Evolutionary conservation across 1,140 invertebrate species (phyloP).

Genomic region (Neodiprion virginianus): DNA sequence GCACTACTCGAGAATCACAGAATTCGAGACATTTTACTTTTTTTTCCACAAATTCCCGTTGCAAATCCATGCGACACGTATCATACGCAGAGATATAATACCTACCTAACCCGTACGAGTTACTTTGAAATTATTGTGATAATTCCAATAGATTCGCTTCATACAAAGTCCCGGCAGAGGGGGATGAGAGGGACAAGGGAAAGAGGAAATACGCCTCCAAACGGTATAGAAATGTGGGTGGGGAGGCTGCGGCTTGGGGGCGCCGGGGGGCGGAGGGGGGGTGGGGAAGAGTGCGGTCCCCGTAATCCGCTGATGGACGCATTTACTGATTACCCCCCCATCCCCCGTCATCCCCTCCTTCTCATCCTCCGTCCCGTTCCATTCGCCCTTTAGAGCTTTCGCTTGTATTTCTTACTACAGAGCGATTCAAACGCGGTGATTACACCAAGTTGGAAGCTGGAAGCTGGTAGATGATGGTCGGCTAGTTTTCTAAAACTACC

Average conservation of each 20-base stretch:
- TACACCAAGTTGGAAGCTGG: too few species aligned
- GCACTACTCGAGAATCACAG: too few species aligned
- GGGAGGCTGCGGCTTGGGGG: constrained; percentile 12
- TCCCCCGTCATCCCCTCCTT: background rate
- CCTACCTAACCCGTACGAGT: too few species aligned
- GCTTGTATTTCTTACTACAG: constrained; percentile 49
- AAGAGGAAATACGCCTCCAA: background rate
- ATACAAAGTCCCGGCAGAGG: background rate
- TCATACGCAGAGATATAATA: too few species aligned
- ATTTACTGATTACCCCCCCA: constrained; percentile 50
- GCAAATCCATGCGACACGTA: too few species aligned
- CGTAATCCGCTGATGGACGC: constrained; percentile 53
- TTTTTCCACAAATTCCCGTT: too few species aligned
- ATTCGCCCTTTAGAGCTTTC: constrained; percentile 41
- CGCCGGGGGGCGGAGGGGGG: constrained; percentile 9
- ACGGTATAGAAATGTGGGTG: background rate
- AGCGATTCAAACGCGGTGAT: constrained; percentile 29
- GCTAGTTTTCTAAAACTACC: too few species aligned
- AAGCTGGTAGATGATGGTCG: too few species aligned
- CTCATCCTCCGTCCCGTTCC: background rate
- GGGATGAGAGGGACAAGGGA: background rate
- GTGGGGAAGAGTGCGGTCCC: constrained; percentile 27
- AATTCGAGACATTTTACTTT: too few species aligned
- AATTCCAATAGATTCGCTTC: background rate
- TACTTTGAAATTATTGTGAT: background rate